These are phyloP conservation scores for Percopsis transmontana DNA, from an alignment of 2,113 vertebrate species.

Conservation along the genomic window DNA sequence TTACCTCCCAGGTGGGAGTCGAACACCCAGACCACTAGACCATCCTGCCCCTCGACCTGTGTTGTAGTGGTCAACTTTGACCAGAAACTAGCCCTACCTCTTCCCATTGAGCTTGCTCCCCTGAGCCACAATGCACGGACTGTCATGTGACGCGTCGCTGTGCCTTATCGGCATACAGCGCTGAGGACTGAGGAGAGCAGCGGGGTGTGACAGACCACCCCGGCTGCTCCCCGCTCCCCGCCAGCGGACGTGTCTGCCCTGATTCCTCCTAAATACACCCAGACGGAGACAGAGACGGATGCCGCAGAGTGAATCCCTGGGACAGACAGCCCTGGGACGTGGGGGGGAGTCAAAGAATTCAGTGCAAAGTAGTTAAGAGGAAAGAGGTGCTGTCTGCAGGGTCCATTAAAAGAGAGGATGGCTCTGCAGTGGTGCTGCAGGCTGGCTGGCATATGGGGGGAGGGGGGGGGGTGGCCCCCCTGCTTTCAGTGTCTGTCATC, in stretches of 20 bases:
- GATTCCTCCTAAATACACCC: constrained; percentile 50
- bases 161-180: constrained; percentile 36
- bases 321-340: constrained; percentile 50
- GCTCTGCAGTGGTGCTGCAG: constrained; percentile 46
- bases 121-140: constrained; percentile 20
- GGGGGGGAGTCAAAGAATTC: constrained; percentile 55
- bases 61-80: background rate
- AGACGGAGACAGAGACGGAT: constrained; percentile 63
- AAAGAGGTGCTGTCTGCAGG: constrained; percentile 12
- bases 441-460: constrained; percentile 23
- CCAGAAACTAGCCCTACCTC: background rate
- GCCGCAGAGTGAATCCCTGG: constrained; percentile 50
- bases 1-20: no score
- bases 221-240: constrained; percentile 39
- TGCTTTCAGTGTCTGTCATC: constrained; percentile 64
- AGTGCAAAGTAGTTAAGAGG: constrained; percentile 34
- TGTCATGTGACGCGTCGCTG: constrained; percentile 17
- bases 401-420: constrained; percentile 30
- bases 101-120: background rate
- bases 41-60: background rate
- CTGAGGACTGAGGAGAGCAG: constrained; percentile 28
- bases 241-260: constrained; percentile 53
- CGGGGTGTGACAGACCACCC: constrained; percentile 44
- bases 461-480: constrained; percentile 36
- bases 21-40: no score